phyloP scores from a whole-genome alignment of 2,888 invertebrate species.

The Lepas anatifera region DNA sequence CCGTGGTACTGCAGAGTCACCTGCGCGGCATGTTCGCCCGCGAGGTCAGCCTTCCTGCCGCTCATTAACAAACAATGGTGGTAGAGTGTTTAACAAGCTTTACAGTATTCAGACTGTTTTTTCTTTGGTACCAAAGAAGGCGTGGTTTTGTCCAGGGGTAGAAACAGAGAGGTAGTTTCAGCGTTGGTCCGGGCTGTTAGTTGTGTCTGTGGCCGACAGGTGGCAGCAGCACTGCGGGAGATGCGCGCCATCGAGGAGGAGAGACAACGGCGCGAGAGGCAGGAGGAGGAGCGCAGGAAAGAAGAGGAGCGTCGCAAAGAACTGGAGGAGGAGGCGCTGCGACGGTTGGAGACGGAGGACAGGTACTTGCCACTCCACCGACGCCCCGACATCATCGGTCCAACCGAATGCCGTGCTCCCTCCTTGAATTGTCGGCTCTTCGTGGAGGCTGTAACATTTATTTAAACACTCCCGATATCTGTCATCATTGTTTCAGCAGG shows the following conservation, averaged over 20 bases:
- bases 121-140: too few relatives aligned
- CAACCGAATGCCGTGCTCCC: too few relatives aligned
- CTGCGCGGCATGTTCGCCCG: constrained; percentile 79
- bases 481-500: too few relatives aligned
- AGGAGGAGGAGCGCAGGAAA: constrained; percentile 25
- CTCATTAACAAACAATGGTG: too few relatives aligned
- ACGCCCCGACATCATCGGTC: too few relatives aligned
- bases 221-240: constrained; percentile 70
- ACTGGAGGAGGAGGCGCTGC: constrained; percentile 27
- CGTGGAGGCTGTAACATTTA: too few relatives aligned
- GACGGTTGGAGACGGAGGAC: constrained; percentile 49
- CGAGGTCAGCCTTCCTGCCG: constrained; percentile 54
- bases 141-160: too few relatives aligned
- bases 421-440: too few relatives aligned
- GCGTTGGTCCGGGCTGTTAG: neutral
- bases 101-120: too few relatives aligned
- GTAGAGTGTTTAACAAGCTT: too few relatives aligned
- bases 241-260: constrained; percentile 41
- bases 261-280: constrained; percentile 27
- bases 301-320: constrained; percentile 26
- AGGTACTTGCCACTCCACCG: constrained; percentile 49
- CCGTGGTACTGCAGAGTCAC: constrained; percentile 72
- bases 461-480: too few relatives aligned
- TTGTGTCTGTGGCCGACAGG: constrained; percentile 26
- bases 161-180: too few relatives aligned